These are phyloP conservation scores for Tridacna gigas DNA, from an alignment of 2,888 invertebrate species.

Conservation along the genomic window DNA sequence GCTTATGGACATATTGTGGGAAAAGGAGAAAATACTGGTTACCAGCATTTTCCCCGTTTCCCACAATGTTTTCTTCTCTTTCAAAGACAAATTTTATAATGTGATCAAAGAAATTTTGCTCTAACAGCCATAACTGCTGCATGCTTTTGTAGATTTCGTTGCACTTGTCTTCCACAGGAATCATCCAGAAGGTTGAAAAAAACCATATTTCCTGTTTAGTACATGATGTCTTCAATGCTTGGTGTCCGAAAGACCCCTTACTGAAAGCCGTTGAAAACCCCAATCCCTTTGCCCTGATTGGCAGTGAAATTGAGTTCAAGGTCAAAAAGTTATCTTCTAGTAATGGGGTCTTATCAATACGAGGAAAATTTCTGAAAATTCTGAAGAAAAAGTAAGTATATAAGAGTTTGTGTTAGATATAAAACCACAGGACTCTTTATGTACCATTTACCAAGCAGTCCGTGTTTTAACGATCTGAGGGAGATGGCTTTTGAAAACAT, in stretches of 20 bases:
- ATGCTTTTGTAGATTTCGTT: neutral
- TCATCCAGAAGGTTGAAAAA: constrained; percentile 89
- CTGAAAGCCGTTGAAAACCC: neutral
- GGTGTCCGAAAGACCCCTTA: constrained; percentile 86
- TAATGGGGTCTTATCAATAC: constrained; percentile 70
- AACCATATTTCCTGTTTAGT: constrained; percentile 90
- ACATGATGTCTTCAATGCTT: constrained; percentile 90
- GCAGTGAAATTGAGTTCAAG: constrained; percentile 88
- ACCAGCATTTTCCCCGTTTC: no score
- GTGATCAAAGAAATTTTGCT: no score
- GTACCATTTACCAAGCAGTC: no score
- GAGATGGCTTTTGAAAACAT: neutral
- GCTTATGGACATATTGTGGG: no score
- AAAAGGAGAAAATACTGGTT: no score
- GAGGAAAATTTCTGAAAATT: constrained; percentile 53
- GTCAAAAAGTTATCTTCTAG: constrained; percentile 87
- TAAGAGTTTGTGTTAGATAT: neutral
- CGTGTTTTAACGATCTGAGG: neutral
- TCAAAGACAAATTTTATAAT: no score
- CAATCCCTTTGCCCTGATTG: constrained; percentile 87
- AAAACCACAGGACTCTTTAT: neutral
- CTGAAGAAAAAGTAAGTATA: constrained; percentile 11
- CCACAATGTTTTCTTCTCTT: no score
- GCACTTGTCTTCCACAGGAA: constrained; percentile 85
- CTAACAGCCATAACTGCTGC: no score